These are phyloP conservation scores for Vimba vimba DNA, from an alignment of 2,113 vertebrate species.

Conservation along the genomic window DNA sequence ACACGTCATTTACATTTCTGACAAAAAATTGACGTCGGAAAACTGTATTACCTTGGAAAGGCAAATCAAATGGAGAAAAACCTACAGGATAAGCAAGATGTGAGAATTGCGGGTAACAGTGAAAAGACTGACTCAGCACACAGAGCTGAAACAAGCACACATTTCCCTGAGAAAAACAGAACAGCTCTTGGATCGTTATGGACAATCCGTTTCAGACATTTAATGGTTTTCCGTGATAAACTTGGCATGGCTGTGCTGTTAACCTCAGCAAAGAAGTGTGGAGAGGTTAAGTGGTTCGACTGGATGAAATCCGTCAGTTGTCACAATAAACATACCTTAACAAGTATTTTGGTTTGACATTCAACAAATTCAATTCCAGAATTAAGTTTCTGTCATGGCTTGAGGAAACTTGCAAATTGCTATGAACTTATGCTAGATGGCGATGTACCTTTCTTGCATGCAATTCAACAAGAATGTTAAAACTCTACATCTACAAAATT, in stretches of 20 bases:
- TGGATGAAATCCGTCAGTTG: background rate
- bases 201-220: slow-evolving; percentile 22
- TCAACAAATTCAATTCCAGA: background rate
- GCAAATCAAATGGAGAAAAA: background rate
- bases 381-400: background rate
- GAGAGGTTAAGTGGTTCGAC: background rate
- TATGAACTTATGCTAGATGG: background rate
- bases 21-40: background rate
- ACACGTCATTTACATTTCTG: background rate
- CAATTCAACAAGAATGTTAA: too few relatives aligned
- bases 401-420: background rate
- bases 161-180: background rate
- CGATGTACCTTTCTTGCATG: too few relatives aligned
- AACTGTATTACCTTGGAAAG: background rate
- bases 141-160: slow-evolving; percentile 12
- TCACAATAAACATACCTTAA: background rate
- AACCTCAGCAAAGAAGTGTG: background rate
- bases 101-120: background rate
- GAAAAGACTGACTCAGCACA: slow-evolving; percentile 38
- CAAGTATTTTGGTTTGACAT: background rate
- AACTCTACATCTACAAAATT: too few relatives aligned
- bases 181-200: background rate
- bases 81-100: slow-evolving; percentile 1
- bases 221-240: background rate
- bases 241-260: background rate